phyloP scores from a whole-genome alignment of 2,888 invertebrate genomes.

The Rambutsinella grinnellia region DNA sequence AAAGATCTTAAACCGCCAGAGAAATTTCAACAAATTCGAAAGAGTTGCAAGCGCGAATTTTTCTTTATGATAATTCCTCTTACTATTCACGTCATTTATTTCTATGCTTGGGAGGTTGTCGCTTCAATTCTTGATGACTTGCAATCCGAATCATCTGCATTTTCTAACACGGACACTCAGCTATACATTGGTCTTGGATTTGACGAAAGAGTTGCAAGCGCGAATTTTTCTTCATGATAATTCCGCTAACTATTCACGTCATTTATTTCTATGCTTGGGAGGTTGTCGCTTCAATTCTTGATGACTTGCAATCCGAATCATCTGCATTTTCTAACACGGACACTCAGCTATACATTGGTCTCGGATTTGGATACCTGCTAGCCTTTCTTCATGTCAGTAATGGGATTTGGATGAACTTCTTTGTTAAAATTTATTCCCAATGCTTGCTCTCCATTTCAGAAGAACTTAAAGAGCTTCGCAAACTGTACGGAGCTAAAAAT shows the following conservation, averaged over 20 bases:
- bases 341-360: conserved; percentile 28
- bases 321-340: neutral
- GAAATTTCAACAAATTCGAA: conserved; percentile 14
- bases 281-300: neutral
- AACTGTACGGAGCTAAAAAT: too few relatives aligned
- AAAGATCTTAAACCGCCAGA: neutral
- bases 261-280: neutral
- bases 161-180: conserved; percentile 20
- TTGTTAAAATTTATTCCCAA: conserved; percentile 41
- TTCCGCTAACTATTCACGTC: conserved; percentile 29
- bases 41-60: neutral
- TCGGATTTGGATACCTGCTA: conserved; percentile 20
- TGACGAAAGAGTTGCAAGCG: neutral
- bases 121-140: conserved; percentile 12
- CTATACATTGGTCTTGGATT: conserved; percentile 24
- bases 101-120: conserved; percentile 7
- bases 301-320: neutral
- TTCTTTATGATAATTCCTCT: conserved; percentile 28
- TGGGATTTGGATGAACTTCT: conserved; percentile 45
- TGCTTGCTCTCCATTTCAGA: conserved; percentile 18
- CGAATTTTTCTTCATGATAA: conserved; percentile 18
- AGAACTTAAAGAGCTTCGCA: conserved; percentile 10
- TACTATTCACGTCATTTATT: conserved; percentile 6
- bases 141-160: neutral
- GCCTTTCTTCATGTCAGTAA: conserved; percentile 23